A percentile compares a stretch with the other conserved stretches of the same genome.
phyloP scores from a whole-genome alignment of 2,113 vertebrate genomes.

The Todiramphus chloris region DNA sequence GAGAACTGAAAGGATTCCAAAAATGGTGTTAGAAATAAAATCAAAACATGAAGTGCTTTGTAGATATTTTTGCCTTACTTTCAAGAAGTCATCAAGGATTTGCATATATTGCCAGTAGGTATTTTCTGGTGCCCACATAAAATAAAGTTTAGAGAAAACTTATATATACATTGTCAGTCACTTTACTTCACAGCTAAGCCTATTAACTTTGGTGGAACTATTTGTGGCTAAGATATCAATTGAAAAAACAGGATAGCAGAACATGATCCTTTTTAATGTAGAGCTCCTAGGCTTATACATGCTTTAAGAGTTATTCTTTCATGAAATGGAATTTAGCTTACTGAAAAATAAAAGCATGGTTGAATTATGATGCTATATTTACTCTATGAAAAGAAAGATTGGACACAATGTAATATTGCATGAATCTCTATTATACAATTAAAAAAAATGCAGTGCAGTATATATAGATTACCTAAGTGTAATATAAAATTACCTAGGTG shows the following conservation, averaged over 20 bases:
- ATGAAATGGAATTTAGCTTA: conserved; percentile 5
- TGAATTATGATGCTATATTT: conserved; percentile 55
- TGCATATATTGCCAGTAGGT: neutral
- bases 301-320: conserved; percentile 42
- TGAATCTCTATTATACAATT: neutral
- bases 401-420: neutral
- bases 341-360: conserved; percentile 1
- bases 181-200: neutral
- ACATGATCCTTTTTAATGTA: neutral
- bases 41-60: neutral
- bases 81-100: neutral
- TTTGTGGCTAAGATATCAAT: neutral
- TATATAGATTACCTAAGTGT: neutral
- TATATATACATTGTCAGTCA: neutral
- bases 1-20: neutral
- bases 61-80: neutral
- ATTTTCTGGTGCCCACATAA: neutral
- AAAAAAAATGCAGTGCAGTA: neutral
- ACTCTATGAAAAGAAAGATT: neutral
- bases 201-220: neutral
- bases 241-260: neutral
- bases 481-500: neutral
- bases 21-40: neutral
- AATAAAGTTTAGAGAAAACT: neutral
- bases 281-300: neutral